Evolutionary conservation across 1,140 invertebrate genomes (phyloP), one percentile per base, ranked within the genome.

Genomic region (Calycopis cecrops): DNA sequence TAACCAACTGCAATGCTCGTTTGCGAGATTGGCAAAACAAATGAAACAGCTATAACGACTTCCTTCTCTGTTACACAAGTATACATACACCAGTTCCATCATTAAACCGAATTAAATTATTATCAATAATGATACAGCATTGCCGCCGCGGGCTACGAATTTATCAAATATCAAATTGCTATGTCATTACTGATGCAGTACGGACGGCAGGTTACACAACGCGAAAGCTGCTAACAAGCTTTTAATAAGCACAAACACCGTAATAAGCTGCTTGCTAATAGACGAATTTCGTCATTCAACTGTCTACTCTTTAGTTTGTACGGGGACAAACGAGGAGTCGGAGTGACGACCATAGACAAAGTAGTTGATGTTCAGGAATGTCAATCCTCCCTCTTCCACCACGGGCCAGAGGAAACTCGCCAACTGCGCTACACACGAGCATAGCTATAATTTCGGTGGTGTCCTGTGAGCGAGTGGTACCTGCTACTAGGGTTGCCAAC

Each of bases 41-140:
- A 28, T 28, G 21, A 28, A 28, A 28, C 21, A 28, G 21, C 21
- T n/a, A 6, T 2, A 28, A 28, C 21, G 21, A 28, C 21, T 28
- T 28, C 21, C 21, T 2, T 6, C 21, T 2, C 21, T 28, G 2
- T 28, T 6, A 28, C 21, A 28, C 21, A 28, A 28, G 21, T 28
- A 28, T 6, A 6, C 21, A 28, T 28, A 28, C 40, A 16, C 40
- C 9, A 44, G 16, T 44, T 16, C 40, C 40, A 44, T 10, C n/a
- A n/a, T 37, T 44, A 12, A 9, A 12, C 16, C 12, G 8, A 44
- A 17, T 44, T 44, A 44, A 44, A 44, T 44, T 44, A 44, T 14
- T 44, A 44, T 44, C 40, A 44, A 44, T 44, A 44, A 44, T 44
- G 40, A 44, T 44, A 44, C 40, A 44, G 40, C 40, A 44, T 9